A percentile compares a stretch with the other conserved stretches of the same genome.
phyloP scores from a whole-genome alignment of 2,797 vertebrate species.

The Enteromius afrohamiltoni region DNA sequence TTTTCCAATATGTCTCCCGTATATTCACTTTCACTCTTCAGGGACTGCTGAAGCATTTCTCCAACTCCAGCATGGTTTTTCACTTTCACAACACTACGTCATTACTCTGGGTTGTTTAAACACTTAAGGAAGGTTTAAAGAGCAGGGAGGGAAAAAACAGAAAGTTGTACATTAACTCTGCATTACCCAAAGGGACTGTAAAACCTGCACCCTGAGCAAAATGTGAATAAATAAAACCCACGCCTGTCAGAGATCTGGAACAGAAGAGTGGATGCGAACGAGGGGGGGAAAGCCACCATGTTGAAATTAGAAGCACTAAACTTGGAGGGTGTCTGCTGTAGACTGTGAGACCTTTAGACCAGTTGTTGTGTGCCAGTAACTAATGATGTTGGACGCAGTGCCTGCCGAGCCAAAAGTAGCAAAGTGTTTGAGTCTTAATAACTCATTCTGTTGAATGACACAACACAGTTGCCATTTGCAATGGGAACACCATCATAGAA shows the following conservation, averaged over 20 bases:
- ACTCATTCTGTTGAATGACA: conserved; percentile 69
- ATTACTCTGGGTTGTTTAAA: conserved; percentile 80
- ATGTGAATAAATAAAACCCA: conserved; percentile 79
- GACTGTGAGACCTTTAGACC: conserved; percentile 68
- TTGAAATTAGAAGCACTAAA: conserved; percentile 73
- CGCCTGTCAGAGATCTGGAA: conserved; percentile 80
- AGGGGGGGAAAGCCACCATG: conserved; percentile 65
- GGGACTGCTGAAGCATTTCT: conserved; percentile 58
- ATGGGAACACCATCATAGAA: conserved; percentile 61
- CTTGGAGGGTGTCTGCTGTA: conserved; percentile 68
- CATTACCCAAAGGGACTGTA: conserved; percentile 74
- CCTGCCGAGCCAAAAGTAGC: conserved; percentile 66
- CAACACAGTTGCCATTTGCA: conserved; percentile 59
- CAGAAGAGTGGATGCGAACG: conserved; percentile 67
- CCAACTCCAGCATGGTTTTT: conserved; percentile 74
- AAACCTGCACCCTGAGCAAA: conserved; percentile 71
- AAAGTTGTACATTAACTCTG: conserved; percentile 75
- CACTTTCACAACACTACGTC: conserved; percentile 75
- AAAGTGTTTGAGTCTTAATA: conserved; percentile 65
- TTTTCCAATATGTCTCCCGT: conserved; percentile 38
- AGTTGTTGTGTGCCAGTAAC: conserved; percentile 74
- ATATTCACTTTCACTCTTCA: conserved; percentile 56
- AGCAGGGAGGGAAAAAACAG: conserved; percentile 35
- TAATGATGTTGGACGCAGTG: conserved; percentile 70
- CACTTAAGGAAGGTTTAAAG: conserved; percentile 74